Evolutionary conservation across 2,797 vertebrate species (phyloP).

Genomic region (Apogon hyalosoma): DNA sequence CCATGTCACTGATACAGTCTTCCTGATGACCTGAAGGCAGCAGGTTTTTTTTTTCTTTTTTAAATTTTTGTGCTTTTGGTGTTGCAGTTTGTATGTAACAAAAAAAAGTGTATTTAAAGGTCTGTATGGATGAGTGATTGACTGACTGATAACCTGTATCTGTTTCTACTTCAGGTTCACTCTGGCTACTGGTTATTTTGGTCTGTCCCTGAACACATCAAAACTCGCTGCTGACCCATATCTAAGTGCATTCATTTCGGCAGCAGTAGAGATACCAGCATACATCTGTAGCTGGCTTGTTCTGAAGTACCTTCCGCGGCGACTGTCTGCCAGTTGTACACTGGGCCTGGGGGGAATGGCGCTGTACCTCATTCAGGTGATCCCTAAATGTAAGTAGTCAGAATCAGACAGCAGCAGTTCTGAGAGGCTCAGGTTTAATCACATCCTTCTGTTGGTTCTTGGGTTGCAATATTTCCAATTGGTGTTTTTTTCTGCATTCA

Average conservation of each 20-base stretch:
- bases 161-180: constrained; percentile 82
- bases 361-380: constrained; percentile 86
- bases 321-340: constrained; percentile 79
- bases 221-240: constrained; percentile 86
- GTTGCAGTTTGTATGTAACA: too few species aligned
- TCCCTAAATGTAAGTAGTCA: constrained; percentile 84
- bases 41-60: too few species aligned
- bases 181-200: constrained; percentile 84
- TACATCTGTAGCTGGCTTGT: constrained; percentile 85
- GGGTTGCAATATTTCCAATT: too few species aligned
- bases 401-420: not conserved
- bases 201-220: constrained; percentile 88
- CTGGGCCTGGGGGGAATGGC: constrained; percentile 84
- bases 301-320: constrained; percentile 79
- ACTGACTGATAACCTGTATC: too few species aligned
- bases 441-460: too few species aligned
- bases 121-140: too few species aligned
- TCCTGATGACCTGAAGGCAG: too few species aligned
- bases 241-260: constrained; percentile 88
- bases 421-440: too few species aligned
- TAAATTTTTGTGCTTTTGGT: too few species aligned
- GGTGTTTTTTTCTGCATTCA: too few species aligned
- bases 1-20: not conserved
- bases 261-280: constrained; percentile 86
- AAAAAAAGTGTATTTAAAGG: too few species aligned